Base-by-base conservation (phyloP, 2,888 invertebrate genomes). In the Eilema griseolum region DNA sequence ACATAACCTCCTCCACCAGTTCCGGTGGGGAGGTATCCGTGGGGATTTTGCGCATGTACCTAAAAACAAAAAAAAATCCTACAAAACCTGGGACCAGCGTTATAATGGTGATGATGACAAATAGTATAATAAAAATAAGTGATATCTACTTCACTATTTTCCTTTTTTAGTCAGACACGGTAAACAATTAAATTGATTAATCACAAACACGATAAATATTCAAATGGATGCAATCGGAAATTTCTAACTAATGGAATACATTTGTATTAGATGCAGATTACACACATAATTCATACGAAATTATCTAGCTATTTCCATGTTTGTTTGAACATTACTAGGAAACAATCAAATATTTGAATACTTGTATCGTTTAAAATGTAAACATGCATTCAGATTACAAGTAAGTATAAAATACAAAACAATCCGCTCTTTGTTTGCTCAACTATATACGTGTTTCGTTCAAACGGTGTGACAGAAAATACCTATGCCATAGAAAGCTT, bases 221-320 rank as follows among this genome's bases (percentile, higher is more conserved):
- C 41, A 63, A 63, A 63, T 59, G 46, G 23, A 41, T 41, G 57
- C 68, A 68, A 37, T 31, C 16, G 26, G 57, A 69, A 12, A 63
- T 68, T 68, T 62, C 41, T 41, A 41, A 41, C 3, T 3, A 41
- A 41, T 67, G 61, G 20, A 37, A 62, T n/a, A 41, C 23, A 63
- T 57, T 57, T 62, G 52, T 46, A 63, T 28, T 61, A 52, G 24
- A 28, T 62, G 61, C 33, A 62, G 61, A 67, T 62, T 56, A 52
- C 56, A 62, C 14, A 33, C 24, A 61, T 67, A 61, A 61, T 24
- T 33, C 33, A 67, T 56, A 46, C 46, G 41, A 41, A 11, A 60
- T 37, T 20, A 26, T 66, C 23, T 33, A 33, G n/a, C 23, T 57
- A 56, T 66, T 57, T 56, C 41, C 24, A 26, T 62, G 24, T 37